A percentile compares a stretch with the other conserved stretches of the same genome.
Conservation (phyloP, 2,113 vertebrate genomes). For the Octodon degus region DNA sequence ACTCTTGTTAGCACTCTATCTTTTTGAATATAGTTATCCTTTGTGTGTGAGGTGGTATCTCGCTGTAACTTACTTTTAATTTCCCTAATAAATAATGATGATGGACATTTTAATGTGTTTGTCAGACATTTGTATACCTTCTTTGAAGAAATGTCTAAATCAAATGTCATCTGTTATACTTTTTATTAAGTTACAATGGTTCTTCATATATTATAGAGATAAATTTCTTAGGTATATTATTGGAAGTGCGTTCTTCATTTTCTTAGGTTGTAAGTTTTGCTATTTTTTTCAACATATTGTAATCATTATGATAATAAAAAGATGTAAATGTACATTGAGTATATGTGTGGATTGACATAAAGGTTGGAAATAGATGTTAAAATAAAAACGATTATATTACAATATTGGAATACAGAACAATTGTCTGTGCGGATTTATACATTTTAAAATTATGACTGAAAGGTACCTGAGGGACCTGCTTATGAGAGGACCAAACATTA, state of each 20-base stretch:
- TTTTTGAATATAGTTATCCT: background rate
- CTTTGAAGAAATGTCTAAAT: background rate
- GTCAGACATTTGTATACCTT: background rate
- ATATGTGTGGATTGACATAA: background rate
- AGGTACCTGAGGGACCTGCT: fast-evolving
- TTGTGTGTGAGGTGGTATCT: background rate
- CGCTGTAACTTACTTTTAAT: background rate
- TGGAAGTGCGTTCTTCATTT: background rate
- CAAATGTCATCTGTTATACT: background rate
- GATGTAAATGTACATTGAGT: background rate
- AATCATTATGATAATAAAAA: background rate
- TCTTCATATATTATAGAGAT: background rate
- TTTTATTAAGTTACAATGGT: background rate
- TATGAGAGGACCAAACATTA: background rate
- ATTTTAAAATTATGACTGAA: background rate
- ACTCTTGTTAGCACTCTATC: too few species aligned
- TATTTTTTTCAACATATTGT: background rate
- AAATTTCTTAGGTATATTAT: background rate
- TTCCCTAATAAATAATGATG: background rate
- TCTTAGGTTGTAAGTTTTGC: background rate
- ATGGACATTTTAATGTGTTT: background rate
- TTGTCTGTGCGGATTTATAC: background rate
- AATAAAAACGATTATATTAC: background rate
- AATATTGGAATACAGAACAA: background rate
- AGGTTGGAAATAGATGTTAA: background rate